Evolutionary conservation across 2,888 invertebrate species (phyloP), one percentile per base, ranked within the genome.

Genomic region (Archips xylosteana): DNA sequence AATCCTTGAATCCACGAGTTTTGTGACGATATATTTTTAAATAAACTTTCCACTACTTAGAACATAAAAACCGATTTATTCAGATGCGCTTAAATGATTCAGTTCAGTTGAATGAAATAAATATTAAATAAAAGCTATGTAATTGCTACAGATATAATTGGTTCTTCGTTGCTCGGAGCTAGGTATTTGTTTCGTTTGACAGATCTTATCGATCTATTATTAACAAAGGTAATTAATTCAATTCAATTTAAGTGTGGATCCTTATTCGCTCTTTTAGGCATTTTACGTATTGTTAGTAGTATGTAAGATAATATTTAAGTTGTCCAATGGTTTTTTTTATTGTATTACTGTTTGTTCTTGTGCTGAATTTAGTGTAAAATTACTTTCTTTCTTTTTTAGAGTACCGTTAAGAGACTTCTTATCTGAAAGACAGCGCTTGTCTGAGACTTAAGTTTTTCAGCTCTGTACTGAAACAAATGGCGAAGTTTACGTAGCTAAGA

Each of bases 211-310:
- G 59, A 70, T 64, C 57, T 54, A 66, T 47, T 36, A 13, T 39
- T 62, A 72, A 72, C 62, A 15, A 71, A 36, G 54, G 23, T 54
- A 67, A 65, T 71, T 59, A 59, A 67, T 23, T 23, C 15, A 54
- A 23, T 54, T 54, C 10, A 57, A 57, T 23, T 23, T 23, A n/a
- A n/a, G 23, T 23, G 23, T 23, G 23, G 23, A 1, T 23, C 23
- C 23, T 23, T 23, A 23, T 23, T 23, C 23, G 23, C 23, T 23
- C 23, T 23, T 23, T 23, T 23, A 23, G 23, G 23, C 23, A 23
- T 23, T 23, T 23, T 23, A 23, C 23, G 23, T 23, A 23, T 23
- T 23, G 23, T 23, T 23, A 23, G 23, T 23, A 23, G 23, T 23
- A 23, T 23, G 23, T 23, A 23, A 23, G 23, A 23, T 23, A 23